Evolutionary conservation across 2,797 vertebrate species (phyloP).

Genomic region (Acomys russatus): DNA sequence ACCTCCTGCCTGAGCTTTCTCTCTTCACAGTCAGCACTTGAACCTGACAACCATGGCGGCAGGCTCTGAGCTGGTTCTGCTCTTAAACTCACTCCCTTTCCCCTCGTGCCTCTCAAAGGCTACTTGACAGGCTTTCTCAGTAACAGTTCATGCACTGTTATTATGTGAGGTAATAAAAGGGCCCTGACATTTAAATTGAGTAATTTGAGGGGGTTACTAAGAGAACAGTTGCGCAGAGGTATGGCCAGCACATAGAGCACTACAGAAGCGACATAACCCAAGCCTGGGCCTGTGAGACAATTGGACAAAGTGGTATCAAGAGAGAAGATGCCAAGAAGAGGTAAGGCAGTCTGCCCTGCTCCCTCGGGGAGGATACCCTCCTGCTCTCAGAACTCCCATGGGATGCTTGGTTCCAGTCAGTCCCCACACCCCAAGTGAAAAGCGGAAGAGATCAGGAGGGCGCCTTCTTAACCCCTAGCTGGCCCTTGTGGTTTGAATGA

Average conservation of each 20-base stretch:
- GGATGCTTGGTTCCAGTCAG: not conserved
- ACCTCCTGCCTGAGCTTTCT: not conserved
- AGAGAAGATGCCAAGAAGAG: not conserved
- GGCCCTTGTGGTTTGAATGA: not conserved
- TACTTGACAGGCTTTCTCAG: not conserved
- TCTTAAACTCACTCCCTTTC: not conserved
- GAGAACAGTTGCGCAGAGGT: not conserved
- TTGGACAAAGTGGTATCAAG: not conserved
- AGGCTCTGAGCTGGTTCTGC: not conserved
- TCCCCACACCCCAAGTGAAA: not conserved
- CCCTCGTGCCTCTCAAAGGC: not conserved
- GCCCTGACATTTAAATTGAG: not conserved
- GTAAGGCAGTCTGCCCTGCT: not conserved
- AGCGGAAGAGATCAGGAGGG: too few relatives aligned
- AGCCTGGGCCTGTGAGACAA: not conserved
- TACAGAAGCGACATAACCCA: not conserved
- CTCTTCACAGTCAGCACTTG: not conserved
- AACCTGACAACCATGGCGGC: too few relatives aligned
- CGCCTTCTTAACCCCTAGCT: not conserved
- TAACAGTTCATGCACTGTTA: not conserved
- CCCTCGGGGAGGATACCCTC: not conserved
- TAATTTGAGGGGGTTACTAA: not conserved
- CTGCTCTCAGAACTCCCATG: not conserved
- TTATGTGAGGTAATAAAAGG: not conserved
- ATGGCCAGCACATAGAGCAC: not conserved